A percentile compares a stretch with the other conserved stretches of the same genome.
These are phyloP conservation scores for Ptycholaimellus sp. DNA, from an alignment of 2,888 invertebrate genomes.

Conservation along the genomic window DNA sequence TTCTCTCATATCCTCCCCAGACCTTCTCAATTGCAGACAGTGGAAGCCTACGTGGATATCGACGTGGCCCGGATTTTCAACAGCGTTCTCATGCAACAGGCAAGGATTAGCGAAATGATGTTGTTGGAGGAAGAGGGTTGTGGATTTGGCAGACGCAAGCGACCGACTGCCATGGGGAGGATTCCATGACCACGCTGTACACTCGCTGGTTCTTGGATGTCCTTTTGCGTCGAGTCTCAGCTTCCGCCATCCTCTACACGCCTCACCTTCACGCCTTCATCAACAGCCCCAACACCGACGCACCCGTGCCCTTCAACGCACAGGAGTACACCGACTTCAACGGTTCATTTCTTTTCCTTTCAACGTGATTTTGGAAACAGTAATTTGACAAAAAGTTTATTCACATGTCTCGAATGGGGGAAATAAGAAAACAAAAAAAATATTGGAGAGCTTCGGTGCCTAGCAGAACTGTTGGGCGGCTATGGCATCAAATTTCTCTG, in stretches of 20 bases:
- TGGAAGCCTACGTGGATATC: constrained; percentile 38
- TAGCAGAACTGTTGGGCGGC: constrained; percentile 87
- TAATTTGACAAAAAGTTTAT: too few relatives aligned
- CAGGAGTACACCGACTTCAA: constrained; percentile 88
- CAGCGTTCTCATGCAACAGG: constrained; percentile 83
- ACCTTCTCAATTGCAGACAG: background rate
- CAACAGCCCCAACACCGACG: constrained; percentile 50
- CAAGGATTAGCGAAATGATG: constrained; percentile 24
- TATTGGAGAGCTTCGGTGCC: constrained; percentile 52
- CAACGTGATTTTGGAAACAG: too few relatives aligned
- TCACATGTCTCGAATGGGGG: too few relatives aligned
- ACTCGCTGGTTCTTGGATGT: constrained; percentile 48
- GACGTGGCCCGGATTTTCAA: constrained; percentile 94
- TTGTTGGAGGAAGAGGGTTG: too few relatives aligned
- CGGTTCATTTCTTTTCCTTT: too few relatives aligned
- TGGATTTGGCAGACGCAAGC: constrained; percentile 33
- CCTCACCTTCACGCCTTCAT: constrained; percentile 88
- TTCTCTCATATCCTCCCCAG: too few relatives aligned
- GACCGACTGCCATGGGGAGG: constrained; percentile 75
- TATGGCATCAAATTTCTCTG: constrained; percentile 91
- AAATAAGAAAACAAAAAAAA: too few relatives aligned
- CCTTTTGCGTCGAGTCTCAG: constrained; percentile 62
- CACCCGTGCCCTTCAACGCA: constrained; percentile 67
- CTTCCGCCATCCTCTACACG: constrained; percentile 85
- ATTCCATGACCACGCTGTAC: constrained; percentile 74